These are phyloP conservation scores for Sarcoramphus papa DNA, from an alignment of 2,797 vertebrate genomes.

Conservation along the genomic window DNA sequence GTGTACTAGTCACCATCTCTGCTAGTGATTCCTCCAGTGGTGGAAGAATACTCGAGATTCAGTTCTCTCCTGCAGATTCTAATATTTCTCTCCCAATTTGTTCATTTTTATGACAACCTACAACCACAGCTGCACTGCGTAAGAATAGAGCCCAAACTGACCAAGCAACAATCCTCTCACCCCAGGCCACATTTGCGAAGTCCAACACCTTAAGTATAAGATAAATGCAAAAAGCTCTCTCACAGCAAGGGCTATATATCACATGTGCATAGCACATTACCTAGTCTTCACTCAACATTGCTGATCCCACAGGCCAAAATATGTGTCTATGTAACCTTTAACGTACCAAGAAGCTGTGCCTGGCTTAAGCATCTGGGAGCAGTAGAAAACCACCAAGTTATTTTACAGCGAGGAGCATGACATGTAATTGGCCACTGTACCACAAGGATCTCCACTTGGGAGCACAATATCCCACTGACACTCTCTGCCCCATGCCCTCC, in stretches of 20 bases:
- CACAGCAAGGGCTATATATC: not conserved
- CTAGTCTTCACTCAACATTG: not conserved
- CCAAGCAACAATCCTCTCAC: not conserved
- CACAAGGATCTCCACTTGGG: not conserved
- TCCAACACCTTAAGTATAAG: not conserved
- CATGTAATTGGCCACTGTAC: not conserved
- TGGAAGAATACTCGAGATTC: not conserved
- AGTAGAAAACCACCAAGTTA: rapidly evolving
- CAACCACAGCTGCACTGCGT: not conserved
- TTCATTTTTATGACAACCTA: not conserved
- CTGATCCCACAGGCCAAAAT: not conserved
- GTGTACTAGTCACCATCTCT: not conserved
- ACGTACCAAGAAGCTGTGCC: not conserved
- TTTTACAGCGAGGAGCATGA: not conserved
- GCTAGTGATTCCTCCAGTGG: not conserved
- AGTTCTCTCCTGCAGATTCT: not conserved
- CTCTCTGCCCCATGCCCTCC: not conserved
- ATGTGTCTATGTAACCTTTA: not conserved
- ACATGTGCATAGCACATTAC: too few species aligned
- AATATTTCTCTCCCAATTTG: not conserved
- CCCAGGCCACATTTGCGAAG: not conserved
- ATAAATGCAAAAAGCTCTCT: not conserved
- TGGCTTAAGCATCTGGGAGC: not conserved
- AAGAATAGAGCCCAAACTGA: not conserved
- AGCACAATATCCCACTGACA: not conserved